Conservation (phyloP, 1,140 invertebrate genomes). For the Eriocheir sinensis region DNA sequence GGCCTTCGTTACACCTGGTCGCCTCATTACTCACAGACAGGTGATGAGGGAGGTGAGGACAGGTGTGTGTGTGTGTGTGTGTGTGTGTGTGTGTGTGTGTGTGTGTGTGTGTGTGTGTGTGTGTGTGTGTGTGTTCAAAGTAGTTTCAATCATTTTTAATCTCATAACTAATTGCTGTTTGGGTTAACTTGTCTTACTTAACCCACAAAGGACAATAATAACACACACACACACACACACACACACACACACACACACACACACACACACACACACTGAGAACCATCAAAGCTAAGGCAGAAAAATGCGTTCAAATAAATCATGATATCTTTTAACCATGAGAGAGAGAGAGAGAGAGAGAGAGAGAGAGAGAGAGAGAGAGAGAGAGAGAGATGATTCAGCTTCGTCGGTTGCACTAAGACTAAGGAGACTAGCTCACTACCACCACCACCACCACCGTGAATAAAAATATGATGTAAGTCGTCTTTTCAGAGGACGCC, state of each 20-base stretch:
- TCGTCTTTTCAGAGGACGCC: neutral
- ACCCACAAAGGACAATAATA: neutral
- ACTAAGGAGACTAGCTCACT: no score
- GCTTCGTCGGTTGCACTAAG: no score
- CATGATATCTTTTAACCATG: no score
- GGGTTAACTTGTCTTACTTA: no score
- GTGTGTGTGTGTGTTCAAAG: neutral
- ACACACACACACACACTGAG: neutral
- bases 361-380: no score
- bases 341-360: no score
- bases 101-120: neutral
- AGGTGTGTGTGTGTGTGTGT: neutral
- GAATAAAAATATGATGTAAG: conserved; percentile 26
- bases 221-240: neutral
- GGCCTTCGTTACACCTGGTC: neutral
- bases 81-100: conserved; percentile 3
- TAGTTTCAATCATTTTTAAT: no score
- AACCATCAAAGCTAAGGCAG: no score
- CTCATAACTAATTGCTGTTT: neutral
- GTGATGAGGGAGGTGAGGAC: neutral
- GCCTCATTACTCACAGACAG: neutral
- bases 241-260: neutral
- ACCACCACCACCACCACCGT: neutral
- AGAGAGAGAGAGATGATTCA: no score
- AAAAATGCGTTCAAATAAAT: no score